Percentiles rank a stretch among this genome's conserved stretches.
Evolutionary conservation across 2,888 invertebrate species (phyloP).

Genomic region (Diplolepis rosae): DNA sequence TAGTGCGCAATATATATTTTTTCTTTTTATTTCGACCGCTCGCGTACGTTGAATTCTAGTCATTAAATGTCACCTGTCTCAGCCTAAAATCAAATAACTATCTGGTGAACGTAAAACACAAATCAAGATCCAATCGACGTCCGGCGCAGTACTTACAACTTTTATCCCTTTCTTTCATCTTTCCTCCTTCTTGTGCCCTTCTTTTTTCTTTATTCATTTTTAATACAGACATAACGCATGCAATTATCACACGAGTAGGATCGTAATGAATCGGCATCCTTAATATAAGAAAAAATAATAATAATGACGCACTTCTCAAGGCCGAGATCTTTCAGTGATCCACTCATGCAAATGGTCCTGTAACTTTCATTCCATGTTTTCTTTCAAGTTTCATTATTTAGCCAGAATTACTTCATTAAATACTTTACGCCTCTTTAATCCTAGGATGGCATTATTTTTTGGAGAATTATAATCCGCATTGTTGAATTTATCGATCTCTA

Average conservation of each 20-base stretch:
- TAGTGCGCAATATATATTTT: neutral
- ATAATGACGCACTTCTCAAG: slow-evolving; percentile 26
- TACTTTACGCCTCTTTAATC: too few relatives aligned
- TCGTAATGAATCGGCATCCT: slow-evolving; percentile 22
- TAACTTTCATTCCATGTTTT: neutral
- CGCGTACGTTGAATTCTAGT: slow-evolving; percentile 35
- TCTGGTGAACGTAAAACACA: slow-evolving; percentile 29
- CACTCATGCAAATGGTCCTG: neutral
- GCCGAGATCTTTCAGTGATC: neutral
- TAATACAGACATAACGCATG: neutral
- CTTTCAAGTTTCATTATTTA: neutral
- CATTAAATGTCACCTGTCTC: slow-evolving; percentile 43
- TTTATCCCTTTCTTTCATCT: slow-evolving; percentile 13
- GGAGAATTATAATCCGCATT: too few relatives aligned
- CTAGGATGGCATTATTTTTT: too few relatives aligned
- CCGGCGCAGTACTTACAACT: slow-evolving; percentile 27
- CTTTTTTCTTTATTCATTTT: neutral
- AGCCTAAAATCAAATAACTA: slow-evolving; percentile 31
- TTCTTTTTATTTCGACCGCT: slow-evolving; percentile 18
- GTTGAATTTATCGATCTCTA: too few relatives aligned
- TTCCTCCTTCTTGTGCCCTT: neutral
- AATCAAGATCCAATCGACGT: slow-evolving; percentile 25
- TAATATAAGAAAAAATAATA: slow-evolving; percentile 7
- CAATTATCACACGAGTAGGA: slow-evolving; percentile 16
- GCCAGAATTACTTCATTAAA: too few relatives aligned